phyloP scores from a whole-genome alignment of 2,113 vertebrate species.

The Catharus fuscescens region DNA sequence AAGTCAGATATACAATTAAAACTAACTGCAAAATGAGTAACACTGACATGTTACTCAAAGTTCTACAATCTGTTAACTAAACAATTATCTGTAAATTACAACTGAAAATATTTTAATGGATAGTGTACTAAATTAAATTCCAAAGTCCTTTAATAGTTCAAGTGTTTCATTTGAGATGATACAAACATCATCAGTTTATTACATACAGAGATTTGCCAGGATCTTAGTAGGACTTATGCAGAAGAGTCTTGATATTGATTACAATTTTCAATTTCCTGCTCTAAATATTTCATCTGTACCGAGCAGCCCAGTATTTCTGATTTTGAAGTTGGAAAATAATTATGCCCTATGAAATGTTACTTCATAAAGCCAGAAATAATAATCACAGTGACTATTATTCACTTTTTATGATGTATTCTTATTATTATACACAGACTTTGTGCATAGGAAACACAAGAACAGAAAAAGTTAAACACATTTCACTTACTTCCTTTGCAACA shows the following conservation, averaged over 20 bases:
- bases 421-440: background rate
- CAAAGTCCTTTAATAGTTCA: background rate
- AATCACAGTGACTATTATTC: background rate
- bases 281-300: background rate
- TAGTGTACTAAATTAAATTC: background rate
- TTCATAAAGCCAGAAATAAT: background rate
- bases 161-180: background rate
- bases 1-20: background rate
- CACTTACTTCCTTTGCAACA: constrained; percentile 97
- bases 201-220: background rate
- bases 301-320: background rate
- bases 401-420: background rate
- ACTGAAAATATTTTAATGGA: background rate
- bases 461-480: background rate
- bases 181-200: background rate
- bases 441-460: background rate
- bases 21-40: background rate
- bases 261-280: background rate
- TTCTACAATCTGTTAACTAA: background rate
- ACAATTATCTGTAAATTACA: background rate
- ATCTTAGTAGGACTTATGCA: background rate
- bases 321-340: background rate
- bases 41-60: background rate
- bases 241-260: background rate
- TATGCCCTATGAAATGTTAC: background rate